A percentile compares a stretch with the other conserved stretches of the same genome.
phyloP scores from a whole-genome alignment of 2,888 invertebrate genomes.

The Phymatocera aterrima region DNA sequence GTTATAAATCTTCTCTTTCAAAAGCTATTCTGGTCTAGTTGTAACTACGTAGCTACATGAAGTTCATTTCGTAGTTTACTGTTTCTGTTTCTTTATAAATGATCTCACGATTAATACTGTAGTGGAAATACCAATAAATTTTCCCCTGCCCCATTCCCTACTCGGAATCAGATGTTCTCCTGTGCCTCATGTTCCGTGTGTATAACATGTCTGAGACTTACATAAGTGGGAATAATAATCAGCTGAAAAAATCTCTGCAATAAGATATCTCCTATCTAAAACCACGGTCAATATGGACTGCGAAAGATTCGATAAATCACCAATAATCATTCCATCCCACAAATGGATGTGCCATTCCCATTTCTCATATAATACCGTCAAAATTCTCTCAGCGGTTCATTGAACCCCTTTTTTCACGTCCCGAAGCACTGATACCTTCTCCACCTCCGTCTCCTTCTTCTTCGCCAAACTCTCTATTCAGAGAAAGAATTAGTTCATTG shows the following conservation, averaged over 20 bases:
- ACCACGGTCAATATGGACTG: neutral
- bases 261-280: conserved; percentile 30
- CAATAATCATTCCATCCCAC: neutral
- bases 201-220: neutral
- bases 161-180: neutral
- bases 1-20: no score
- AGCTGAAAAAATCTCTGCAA: conserved; percentile 28
- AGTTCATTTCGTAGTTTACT: no score
- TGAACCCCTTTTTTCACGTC: neutral
- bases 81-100: no score
- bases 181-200: neutral
- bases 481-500: neutral
- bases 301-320: conserved; percentile 16
- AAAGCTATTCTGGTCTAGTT: no score
- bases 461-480: neutral
- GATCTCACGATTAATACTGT: no score
- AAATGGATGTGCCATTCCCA: neutral
- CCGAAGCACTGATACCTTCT: neutral
- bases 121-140: neutral
- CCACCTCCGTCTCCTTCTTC: no score
- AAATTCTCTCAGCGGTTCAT: neutral
- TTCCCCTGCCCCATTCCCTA: neutral
- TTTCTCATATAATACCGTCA: neutral
- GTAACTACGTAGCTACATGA: no score
- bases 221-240: conserved; percentile 26